A percentile compares a stretch with the other conserved stretches of the same genome.
Conservation (phyloP, 23 tunicate species). For the Ciona savignyi region DNA sequence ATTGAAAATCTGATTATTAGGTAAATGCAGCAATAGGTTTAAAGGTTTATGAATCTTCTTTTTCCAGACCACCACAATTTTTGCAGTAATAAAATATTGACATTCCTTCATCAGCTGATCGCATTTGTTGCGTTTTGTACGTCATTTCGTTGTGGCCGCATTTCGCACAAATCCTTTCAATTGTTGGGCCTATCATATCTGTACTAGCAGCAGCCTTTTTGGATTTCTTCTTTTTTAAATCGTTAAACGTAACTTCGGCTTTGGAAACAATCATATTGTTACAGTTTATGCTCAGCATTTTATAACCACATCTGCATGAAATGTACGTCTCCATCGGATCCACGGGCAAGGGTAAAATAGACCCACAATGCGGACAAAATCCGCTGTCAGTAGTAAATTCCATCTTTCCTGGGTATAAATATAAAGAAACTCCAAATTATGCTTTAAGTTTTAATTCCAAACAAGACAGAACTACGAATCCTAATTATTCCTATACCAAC, state of each 20-base stretch:
- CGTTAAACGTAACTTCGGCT: constrained; percentile 53
- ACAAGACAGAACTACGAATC: too few relatives aligned
- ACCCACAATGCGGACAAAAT: constrained; percentile 75
- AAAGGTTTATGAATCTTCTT: constrained; percentile 66
- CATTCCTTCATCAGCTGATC: constrained; percentile 95
- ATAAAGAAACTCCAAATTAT: too few relatives aligned
- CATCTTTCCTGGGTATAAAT: too few relatives aligned
- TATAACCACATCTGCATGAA: constrained; percentile 58
- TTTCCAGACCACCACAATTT: constrained; percentile 63
- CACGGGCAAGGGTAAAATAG: constrained; percentile 65
- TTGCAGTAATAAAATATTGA: constrained; percentile 77
- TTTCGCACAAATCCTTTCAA: constrained; percentile 55
- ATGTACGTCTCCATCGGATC: constrained; percentile 29
- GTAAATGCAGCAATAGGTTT: too few relatives aligned
- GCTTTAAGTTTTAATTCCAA: too few relatives aligned
- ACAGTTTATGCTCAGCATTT: constrained; percentile 39
- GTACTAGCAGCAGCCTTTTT: constrained; percentile 12
- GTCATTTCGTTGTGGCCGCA: constrained; percentile 88
- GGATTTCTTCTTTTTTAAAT: constrained; percentile 22
- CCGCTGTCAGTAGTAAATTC: constrained; percentile 44
- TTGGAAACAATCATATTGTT: constrained; percentile 56
- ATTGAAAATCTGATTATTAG: not conserved
- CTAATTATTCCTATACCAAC: too few relatives aligned
- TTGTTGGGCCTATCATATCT: constrained; percentile 54
- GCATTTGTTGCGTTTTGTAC: constrained; percentile 81